phyloP scores from a whole-genome alignment of 2,113 vertebrate species.

The Stercorarius parasiticus region DNA sequence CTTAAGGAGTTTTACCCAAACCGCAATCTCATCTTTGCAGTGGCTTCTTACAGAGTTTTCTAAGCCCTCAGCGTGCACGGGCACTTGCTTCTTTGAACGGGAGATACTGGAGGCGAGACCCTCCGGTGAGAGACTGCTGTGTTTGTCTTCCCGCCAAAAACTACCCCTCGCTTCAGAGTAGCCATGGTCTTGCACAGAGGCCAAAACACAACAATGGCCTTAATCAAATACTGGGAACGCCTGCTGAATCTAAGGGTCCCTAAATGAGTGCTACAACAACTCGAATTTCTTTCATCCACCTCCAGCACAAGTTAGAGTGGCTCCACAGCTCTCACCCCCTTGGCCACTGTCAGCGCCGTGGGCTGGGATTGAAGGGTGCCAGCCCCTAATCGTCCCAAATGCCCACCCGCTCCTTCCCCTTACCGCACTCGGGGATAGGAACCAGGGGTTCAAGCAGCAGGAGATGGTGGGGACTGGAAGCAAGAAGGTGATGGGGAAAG shows the following conservation, averaged over 20 bases:
- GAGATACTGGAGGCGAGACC: neutral
- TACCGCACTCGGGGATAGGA: neutral
- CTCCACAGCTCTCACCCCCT: neutral
- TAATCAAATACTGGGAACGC: neutral
- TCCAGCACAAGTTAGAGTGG: neutral
- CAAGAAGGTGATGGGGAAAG: neutral
- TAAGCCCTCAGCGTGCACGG: neutral
- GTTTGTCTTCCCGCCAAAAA: neutral
- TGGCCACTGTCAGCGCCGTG: neutral
- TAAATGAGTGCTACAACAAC: neutral
- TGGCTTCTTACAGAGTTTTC: neutral
- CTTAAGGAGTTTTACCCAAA: neutral
- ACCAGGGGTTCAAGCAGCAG: neutral
- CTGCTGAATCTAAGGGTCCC: neutral
- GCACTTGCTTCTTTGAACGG: neutral
- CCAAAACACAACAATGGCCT: neutral
- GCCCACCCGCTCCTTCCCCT: neutral
- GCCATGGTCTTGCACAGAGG: neutral
- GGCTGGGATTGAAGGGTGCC: neutral
- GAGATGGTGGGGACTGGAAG: neutral
- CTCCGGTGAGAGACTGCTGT: neutral
- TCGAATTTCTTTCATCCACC: neutral
- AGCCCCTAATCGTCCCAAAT: neutral
- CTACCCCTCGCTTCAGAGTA: neutral
- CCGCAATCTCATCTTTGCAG: neutral